Base-by-base conservation (phyloP, 2,113 vertebrate species). In the Charadrius vociferus region DNA sequence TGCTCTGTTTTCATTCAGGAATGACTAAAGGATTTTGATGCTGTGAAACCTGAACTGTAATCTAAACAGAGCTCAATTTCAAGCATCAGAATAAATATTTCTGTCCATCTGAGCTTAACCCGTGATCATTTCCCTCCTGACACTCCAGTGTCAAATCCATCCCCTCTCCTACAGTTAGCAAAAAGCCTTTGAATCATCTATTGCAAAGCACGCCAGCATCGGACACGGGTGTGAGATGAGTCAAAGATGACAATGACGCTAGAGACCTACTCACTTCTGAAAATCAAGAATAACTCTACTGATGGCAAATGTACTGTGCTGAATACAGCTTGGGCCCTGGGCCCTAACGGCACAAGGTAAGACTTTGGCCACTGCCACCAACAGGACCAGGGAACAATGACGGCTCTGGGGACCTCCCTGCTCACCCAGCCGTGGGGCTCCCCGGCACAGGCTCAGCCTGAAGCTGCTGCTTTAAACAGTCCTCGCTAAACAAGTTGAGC, bases 361-460 rank as follows among this genome's bases (percentile, higher is more conserved):
- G 65, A 37, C 13, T 8, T 45, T 47, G 70, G 10, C 5, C 21
- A 6, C 20, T 88, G 86, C 41, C n/a, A 19, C 30, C 17, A 10
- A 2, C 0, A 52, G 36, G 22, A 41, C 5, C n/a, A 34, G 27
- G 43, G n/a, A 62, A 12, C 32, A 39, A 0, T 3, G 30, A 14
- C 72, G 41, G 36, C 37, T 59, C 43, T 34, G 16, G n/a, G 30
- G 32, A 50, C 14, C 6, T 43, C 53, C 36, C 52, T 79, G 75
- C 55, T 43, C 7, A 1, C 22, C 50, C n/a, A 56, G 63, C 13
- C 5, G 0, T 8, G 9, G 34, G 50, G 17, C 5, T 41, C 2
- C 61, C 23, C 6, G n/a, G 23, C 63, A 20, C n/a, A 52, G 36
- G 34, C 70, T 75, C 52, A 53, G 34, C 58, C 39, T 18, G 0